These are phyloP conservation scores for Mobula hypostoma DNA, from an alignment of 2,113 vertebrate species.

Conservation along the genomic window DNA sequence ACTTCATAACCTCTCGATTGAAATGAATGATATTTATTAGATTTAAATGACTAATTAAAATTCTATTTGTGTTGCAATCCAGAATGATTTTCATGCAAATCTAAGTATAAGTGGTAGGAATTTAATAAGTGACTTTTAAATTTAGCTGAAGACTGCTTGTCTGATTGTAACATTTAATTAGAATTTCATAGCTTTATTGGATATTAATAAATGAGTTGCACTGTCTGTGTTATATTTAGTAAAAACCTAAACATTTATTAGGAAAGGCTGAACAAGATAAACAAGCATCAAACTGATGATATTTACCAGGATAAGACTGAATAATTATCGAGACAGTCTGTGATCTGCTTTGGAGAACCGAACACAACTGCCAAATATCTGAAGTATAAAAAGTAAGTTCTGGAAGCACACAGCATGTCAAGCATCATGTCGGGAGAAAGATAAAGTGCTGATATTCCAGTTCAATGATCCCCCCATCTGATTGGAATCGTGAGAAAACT, in stretches of 20 bases:
- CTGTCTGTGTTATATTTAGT: not conserved
- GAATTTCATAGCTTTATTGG: conserved; percentile 28
- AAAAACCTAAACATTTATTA: not conserved
- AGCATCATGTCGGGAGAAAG: not conserved
- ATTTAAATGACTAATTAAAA: conserved; percentile 36
- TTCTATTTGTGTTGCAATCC: conserved; percentile 13
- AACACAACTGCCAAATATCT: not conserved
- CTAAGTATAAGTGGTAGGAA: conserved; percentile 20
- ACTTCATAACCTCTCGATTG: not conserved
- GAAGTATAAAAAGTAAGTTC: not conserved
- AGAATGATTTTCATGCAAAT: conserved; percentile 25
- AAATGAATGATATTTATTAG: conserved; percentile 29
- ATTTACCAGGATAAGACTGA: not conserved
- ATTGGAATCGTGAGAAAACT: too few relatives aligned
- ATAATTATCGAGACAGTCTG: not conserved
- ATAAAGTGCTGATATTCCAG: not conserved
- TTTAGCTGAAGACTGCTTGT: not conserved
- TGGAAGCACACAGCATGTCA: not conserved
- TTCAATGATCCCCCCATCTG: too few relatives aligned
- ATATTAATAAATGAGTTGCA: not conserved
- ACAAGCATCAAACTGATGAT: not conserved
- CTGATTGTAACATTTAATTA: conserved; percentile 25
- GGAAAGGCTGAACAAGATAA: not conserved
- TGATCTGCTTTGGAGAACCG: not conserved
- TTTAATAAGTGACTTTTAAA: conserved; percentile 37